Evolutionary conservation across 2,888 invertebrate species (phyloP).

Genomic region (Drosophila histrio): DNA sequence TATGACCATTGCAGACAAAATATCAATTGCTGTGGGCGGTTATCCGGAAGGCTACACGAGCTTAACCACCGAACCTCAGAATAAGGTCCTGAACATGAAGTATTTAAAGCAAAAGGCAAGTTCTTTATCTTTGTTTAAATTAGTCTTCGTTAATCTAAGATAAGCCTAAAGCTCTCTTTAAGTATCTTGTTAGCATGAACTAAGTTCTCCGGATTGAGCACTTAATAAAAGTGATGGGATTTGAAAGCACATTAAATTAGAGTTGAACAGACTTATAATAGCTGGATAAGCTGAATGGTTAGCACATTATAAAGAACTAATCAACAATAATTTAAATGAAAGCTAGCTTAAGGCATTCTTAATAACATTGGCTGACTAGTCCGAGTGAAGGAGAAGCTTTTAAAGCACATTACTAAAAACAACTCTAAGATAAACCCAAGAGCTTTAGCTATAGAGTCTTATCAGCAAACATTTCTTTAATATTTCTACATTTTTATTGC

Average conservation of each 20-base stretch:
- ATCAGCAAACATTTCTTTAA: background rate
- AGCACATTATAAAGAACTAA: background rate
- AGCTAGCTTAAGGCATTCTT: background rate
- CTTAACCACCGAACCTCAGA: background rate
- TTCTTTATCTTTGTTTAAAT: background rate
- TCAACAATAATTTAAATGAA: background rate
- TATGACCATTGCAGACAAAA: slow-evolving; percentile 56
- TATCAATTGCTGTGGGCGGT: slow-evolving; percentile 92
- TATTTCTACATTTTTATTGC: background rate
- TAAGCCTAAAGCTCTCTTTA: background rate
- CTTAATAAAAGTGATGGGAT: background rate
- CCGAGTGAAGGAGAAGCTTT: background rate
- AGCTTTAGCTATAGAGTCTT: background rate
- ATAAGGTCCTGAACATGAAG: slow-evolving; percentile 86
- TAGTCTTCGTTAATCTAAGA: background rate
- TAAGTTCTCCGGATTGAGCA: background rate
- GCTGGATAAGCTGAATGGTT: background rate
- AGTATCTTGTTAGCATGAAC: background rate
- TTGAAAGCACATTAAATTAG: background rate
- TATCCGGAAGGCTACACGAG: slow-evolving; percentile 91
- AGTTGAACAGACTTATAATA: background rate
- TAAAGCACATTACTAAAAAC: background rate
- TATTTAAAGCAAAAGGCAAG: slow-evolving; percentile 89
- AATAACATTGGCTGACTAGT: background rate
- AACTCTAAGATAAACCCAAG: background rate